Base-by-base conservation (phyloP, 2,113 vertebrate species). In the Syrrhaptes paradoxus region DNA sequence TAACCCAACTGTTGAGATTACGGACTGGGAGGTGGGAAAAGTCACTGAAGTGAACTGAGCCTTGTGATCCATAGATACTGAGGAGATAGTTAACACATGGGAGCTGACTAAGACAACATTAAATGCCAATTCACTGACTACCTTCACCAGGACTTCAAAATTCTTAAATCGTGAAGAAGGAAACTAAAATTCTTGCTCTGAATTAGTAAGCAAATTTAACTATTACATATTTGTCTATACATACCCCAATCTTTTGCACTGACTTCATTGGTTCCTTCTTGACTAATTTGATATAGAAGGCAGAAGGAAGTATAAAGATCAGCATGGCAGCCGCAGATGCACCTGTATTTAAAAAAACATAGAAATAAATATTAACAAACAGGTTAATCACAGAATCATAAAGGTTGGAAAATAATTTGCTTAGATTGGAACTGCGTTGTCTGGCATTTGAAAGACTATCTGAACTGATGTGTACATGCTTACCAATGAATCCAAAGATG, bases 301-400 rank as follows among this genome's bases (percentile, higher is more conserved):
- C 99, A 61, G 99, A 99, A 16, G 99, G 99, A 74, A 99, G 98
- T 96, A 99, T 99, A 95, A 99, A 99, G 93, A 99, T 99, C 96
- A 99, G 97, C 99, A 99, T 99, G 21, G 99, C 98, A 66, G 99
- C 99, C 5, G 99, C 99, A 95, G 99, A 99, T 21, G 99, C 98
- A 87, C 99, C 99, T 99, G 85, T 6, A 72, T 63, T 83, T 51
- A 66, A 75, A 91, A 91, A 63, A 94, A 7, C 31, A 61, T 2
- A 80, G 29, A 63, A 87, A 71, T 59, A 79, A 82, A 49, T 59
- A 59, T 31, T 89, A 12, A 79, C 46, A 9, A 93, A 49, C 3
- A 61, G 32, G 41, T 25, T 71, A 66, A 67, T 4, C 41, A 41
- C 11, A 41, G 41, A 41, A 41, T 41, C 41, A 41, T 41, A 41